These are phyloP conservation scores for Coluber constrictor DNA, from an alignment of 2,797 vertebrate genomes.

Conservation along the genomic window DNA sequence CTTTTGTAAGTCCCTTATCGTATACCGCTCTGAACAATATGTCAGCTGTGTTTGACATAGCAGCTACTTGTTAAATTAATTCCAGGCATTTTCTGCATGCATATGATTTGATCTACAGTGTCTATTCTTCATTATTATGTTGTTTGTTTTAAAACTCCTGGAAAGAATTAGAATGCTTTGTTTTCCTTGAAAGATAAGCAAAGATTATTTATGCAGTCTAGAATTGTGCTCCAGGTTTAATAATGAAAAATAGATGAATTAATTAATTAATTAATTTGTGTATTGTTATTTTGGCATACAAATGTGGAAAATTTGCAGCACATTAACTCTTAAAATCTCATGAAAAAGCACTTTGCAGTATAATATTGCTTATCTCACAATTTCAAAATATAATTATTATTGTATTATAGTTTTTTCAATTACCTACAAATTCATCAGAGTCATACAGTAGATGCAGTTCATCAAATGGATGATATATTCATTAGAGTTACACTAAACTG, in stretches of 20 bases:
- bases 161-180: slow-evolving; percentile 17
- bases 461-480: background rate
- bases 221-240: background rate
- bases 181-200: slow-evolving; percentile 9
- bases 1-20: background rate
- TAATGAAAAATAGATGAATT: background rate
- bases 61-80: slow-evolving; percentile 26
- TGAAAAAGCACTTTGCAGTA: background rate
- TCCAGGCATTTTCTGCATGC: background rate
- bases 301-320: background rate
- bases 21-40: slow-evolving; percentile 9
- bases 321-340: background rate
- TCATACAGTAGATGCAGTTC: background rate
- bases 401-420: background rate
- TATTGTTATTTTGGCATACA: background rate
- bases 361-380: background rate
- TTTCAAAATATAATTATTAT: background rate
- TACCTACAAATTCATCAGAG: background rate
- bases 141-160: slow-evolving; percentile 13
- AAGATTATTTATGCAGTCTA: background rate
- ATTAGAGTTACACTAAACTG: background rate
- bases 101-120: slow-evolving; percentile 14
- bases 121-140: background rate
- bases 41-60: background rate
- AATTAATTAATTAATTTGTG: background rate